Evolutionary conservation across 2,113 vertebrate genomes (phyloP).

Genomic region (Colaptes auratus): DNA sequence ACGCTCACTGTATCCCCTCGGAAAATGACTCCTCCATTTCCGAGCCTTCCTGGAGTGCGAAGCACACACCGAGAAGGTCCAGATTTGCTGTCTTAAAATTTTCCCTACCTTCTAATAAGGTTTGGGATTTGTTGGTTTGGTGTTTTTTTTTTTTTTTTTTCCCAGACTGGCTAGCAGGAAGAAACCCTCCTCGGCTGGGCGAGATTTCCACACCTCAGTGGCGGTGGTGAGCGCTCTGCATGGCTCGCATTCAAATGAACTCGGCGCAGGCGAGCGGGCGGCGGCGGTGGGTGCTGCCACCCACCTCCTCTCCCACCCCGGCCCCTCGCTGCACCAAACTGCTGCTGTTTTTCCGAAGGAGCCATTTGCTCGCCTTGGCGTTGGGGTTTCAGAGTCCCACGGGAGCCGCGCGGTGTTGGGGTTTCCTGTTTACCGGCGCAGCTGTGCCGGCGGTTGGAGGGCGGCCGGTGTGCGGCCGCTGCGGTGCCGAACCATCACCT

Average conservation of each 20-base stretch:
- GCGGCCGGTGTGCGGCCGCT: background rate
- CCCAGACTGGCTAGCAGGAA: background rate
- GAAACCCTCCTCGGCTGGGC: background rate
- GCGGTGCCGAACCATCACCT: background rate
- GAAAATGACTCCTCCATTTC: background rate
- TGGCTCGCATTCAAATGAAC: slow-evolving; percentile 52
- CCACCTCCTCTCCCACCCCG: background rate
- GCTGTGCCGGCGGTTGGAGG: slow-evolving; percentile 43
- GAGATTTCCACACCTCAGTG: slow-evolving; percentile 53
- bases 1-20: accelerated
- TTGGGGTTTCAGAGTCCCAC: background rate
- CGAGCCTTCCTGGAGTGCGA: accelerated
- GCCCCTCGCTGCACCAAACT: background rate
- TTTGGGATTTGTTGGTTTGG: no score
- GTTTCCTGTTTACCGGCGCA: slow-evolving; percentile 77
- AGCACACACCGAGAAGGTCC: accelerated
- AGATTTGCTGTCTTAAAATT: background rate
- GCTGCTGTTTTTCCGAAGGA: background rate
- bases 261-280: background rate
- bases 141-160: background rate
- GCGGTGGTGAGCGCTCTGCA: slow-evolving; percentile 35
- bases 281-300: background rate
- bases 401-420: background rate
- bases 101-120: background rate
- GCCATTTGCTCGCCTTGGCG: background rate